Evolutionary conservation across 2,797 vertebrate genomes (phyloP), one percentile per base, ranked within the genome.

Genomic region (Typhlichthys subterraneus): DNA sequence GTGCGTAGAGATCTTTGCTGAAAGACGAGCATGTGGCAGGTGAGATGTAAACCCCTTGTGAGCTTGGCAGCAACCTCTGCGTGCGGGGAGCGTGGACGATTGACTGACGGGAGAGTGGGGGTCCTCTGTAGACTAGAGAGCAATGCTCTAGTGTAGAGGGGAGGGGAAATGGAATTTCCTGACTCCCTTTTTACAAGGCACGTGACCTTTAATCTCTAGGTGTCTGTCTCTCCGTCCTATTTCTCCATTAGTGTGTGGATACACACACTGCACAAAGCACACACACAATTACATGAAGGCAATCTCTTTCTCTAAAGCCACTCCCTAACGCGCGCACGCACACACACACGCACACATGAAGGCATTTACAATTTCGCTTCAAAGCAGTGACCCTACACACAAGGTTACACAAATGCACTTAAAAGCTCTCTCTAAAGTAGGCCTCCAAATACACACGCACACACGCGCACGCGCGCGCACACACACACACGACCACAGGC

Each of bases 131-230:
- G 23, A 23, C 23, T 23, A 23, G 23, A 23, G 38, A 42, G 38
- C 38, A 42, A 42, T 42, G 33, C 33, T 38, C 8, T 38, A 6
- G 33, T 38, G 38, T 42, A 9, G 59, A 69, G 66, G 48, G 71
- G 4, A 42, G 64, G 64, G 67, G 73, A 79, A 87, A 84, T 79
- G 53, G 71, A 87, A 85, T 85, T 84, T 77, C 72, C 83, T 73
- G 70, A 74, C 64, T 78, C 53, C 12, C 56, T 70, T 82, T 38
- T 86, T 75, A 84, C 77, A 78, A 80, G 73, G 65, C 15, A 7
- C 49, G 68, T 73, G 70, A 88, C 87, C 85, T 82, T 76, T 84
- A 75, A 62, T 76, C 82, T 68, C 68, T 56, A 54, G 55, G 63
- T 69, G 65, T 62, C 79, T 86, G 67, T 62, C 61, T 71, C 63